Percentiles rank a stretch among this genome's conserved stretches.
Evolutionary conservation across 2,888 invertebrate species (phyloP).

Genomic region (Epinotia brunnichana): DNA sequence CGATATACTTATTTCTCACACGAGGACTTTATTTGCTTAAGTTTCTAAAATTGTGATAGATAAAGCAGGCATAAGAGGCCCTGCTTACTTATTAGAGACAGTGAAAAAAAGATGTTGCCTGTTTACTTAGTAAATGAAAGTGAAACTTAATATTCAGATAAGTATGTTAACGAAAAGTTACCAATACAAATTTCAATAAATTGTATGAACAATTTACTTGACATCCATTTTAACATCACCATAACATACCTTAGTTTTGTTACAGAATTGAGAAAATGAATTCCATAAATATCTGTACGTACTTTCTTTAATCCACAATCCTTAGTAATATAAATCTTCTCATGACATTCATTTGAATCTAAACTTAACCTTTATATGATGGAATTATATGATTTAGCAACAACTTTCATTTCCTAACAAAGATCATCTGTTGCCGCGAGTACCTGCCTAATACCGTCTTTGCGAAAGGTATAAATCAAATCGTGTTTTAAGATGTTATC

Average conservation of each 20-base stretch:
- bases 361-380: neutral
- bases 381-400: neutral
- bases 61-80: neutral
- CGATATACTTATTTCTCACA: conserved; percentile 62
- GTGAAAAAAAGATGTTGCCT: neutral
- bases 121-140: too few relatives aligned
- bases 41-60: neutral
- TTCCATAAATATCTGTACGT: too few relatives aligned
- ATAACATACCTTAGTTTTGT: too few relatives aligned
- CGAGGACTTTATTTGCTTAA: conserved; percentile 33
- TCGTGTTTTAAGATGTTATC: conserved; percentile 26
- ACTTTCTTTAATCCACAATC: too few relatives aligned
- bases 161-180: too few relatives aligned
- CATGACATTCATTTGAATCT: too few relatives aligned
- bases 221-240: too few relatives aligned
- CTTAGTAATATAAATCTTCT: too few relatives aligned
- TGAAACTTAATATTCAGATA: too few relatives aligned
- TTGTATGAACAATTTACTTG: too few relatives aligned
- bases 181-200: too few relatives aligned
- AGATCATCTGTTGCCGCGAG: conserved; percentile 16
- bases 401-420: conserved; percentile 25
- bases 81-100: neutral
- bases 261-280: too few relatives aligned
- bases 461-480: conserved; percentile 32
- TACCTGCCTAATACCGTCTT: conserved; percentile 26